Evolutionary conservation across 2,113 vertebrate genomes (phyloP).

Genomic region (Macaca fascicularis): DNA sequence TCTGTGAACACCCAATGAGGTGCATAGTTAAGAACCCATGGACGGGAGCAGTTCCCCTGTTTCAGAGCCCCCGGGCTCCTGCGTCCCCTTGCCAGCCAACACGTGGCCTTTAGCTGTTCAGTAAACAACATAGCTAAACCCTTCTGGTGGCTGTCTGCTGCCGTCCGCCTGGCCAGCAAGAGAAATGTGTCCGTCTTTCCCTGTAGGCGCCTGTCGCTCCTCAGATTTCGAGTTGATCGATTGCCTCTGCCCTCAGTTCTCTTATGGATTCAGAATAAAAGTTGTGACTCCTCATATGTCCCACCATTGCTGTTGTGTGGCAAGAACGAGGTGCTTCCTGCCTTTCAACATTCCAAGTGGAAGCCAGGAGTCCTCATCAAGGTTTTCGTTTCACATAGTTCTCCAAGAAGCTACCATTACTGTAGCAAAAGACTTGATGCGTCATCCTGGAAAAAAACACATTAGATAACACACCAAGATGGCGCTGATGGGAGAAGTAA

Average conservation of each 20-base stretch:
- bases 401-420: neutral
- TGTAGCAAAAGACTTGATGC: accelerated
- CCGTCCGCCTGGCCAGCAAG: too few relatives aligned
- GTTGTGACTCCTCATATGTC: accelerated
- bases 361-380: neutral
- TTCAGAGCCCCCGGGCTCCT: accelerated
- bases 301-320: neutral
- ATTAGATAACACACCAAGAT: accelerated
- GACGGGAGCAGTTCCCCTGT: accelerated
- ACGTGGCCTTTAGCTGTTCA: neutral
- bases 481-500: accelerated
- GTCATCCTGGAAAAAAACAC: neutral
- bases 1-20: neutral
- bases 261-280: neutral
- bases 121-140: accelerated
- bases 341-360: accelerated
- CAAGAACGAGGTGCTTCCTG: accelerated
- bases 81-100: accelerated
- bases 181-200: accelerated
- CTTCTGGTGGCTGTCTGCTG: accelerated
- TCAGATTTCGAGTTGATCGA: too few relatives aligned
- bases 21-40: accelerated
- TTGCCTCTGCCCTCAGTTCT: neutral
- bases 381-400: neutral
- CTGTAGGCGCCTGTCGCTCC: accelerated